Percentiles rank a stretch among this genome's conserved stretches.
phyloP scores from a whole-genome alignment of 2,888 invertebrate genomes.

The Hipparchia semele region DNA sequence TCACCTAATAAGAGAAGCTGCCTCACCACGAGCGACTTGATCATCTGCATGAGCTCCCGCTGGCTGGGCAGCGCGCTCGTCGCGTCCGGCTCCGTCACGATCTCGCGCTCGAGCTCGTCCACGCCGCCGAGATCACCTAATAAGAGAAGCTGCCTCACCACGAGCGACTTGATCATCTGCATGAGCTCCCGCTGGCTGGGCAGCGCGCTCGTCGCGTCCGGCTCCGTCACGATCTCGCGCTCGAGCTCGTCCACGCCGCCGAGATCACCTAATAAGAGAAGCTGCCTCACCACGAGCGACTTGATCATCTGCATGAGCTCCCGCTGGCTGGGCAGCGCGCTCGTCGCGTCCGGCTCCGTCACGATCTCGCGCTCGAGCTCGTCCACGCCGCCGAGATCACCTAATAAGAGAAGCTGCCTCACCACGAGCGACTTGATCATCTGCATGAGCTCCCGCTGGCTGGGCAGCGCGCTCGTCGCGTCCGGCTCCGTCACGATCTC shows the following conservation, averaged over 20 bases:
- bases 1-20: not conserved
- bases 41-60: constrained; percentile 1
- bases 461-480: not conserved
- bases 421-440: constrained; percentile 7
- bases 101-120: not conserved
- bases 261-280: not conserved
- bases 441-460: not conserved
- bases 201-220: not conserved
- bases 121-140: not conserved
- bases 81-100: not conserved
- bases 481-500: not conserved
- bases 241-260: not conserved
- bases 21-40: constrained; percentile 5
- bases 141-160: not conserved
- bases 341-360: not conserved
- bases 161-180: not conserved
- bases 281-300: constrained; percentile 2
- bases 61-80: not conserved
- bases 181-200: constrained; percentile 1
- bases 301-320: constrained; percentile 4
- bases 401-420: not conserved
- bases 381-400: not conserved
- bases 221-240: not conserved
- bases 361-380: not conserved
- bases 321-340: not conserved